Evolutionary conservation across 2,888 invertebrate genomes (phyloP), one percentile per base, ranked within the genome.

Genomic region (Monoplex corrugatus): DNA sequence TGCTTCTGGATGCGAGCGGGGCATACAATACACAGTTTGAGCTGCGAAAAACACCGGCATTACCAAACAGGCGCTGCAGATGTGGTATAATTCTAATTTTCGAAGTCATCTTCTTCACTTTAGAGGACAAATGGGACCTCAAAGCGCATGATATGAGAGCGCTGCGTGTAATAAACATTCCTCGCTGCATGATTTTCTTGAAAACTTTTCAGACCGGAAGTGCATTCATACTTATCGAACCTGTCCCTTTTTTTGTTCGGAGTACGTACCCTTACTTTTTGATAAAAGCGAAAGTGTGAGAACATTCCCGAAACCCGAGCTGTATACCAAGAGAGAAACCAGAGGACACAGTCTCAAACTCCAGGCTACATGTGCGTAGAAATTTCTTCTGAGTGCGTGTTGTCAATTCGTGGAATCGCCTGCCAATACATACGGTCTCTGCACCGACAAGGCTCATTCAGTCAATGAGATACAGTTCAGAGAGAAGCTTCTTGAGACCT

Each of bases 171-270:
- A 88, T 50, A 38, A 88, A 40, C 5, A 68, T 44, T 44, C 68
- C 88, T 50, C 68, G 83, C 50, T 80, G 80, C 88, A 88, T 88
- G 87, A 38, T 87, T 87, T 75, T 87, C 57, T 40, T 44, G 35
- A 40, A 84, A 84, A 38, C 57, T 84, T 50, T 57, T 38, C 13
- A 57, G 32, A 57, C 45, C 84, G 84, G 84, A 84, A 57, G 19
- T 57, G 6, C 40, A n/a, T 19, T 13, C 44, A 32, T 44, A 83
- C 35, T 84, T 23, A 6, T 16, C 44, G 23, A 23, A 2, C 84
- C 38, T 50, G 84, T 23, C 19, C 8, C n/a, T 32, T 0, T 23
- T 57, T 32, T 50, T 19, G 3, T 32, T 6, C 57, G 28, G 50
- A 84, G 84, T 84, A 35, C 19, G 6, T 84, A 35, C 57, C 84